A percentile compares a stretch with the other conserved stretches of the same genome.
Evolutionary conservation across 2,113 vertebrate genomes (phyloP).

Genomic region (Amblyopsis rosae): DNA sequence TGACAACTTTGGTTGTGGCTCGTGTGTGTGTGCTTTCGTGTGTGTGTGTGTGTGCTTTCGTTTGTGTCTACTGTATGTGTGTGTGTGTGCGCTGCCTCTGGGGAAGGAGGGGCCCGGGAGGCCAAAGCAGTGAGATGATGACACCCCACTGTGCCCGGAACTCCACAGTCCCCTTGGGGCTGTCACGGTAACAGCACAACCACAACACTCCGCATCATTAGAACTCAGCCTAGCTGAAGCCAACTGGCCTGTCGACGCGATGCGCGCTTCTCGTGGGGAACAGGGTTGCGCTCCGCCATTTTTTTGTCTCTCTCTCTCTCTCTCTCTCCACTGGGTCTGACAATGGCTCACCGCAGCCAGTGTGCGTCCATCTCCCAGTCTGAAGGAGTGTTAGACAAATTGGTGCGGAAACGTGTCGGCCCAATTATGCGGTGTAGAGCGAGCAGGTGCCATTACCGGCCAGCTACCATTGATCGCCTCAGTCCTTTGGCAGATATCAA

Average conservation of each 20-base stretch:
- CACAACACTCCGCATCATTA: background rate
- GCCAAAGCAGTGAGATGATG: conserved; percentile 48
- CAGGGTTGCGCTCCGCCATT: background rate
- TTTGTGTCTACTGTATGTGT: background rate
- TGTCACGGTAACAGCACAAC: conserved; percentile 26
- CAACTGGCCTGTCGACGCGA: background rate
- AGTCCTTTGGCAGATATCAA: conserved; percentile 51
- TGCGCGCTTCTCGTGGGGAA: background rate
- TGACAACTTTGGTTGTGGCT: no score
- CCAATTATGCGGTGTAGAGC: conserved; percentile 52
- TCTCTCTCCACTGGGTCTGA: background rate
- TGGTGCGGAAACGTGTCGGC: conserved; percentile 37
- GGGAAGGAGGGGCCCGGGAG: conserved; percentile 56
- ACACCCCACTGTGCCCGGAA: conserved; percentile 49
- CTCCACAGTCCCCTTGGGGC: conserved; percentile 35
- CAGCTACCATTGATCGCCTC: conserved; percentile 47
- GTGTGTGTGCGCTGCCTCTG: conserved; percentile 12
- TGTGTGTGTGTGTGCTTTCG: no score
- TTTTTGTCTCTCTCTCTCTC: no score
- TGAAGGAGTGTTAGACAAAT: conserved; percentile 47
- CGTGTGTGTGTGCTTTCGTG: no score
- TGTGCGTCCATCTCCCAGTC: conserved; percentile 27
- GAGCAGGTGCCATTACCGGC: conserved; percentile 48
- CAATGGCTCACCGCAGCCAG: conserved; percentile 26
- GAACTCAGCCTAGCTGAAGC: background rate